A percentile compares a stretch with the other conserved stretches of the same genome.
Evolutionary conservation across 1,140 invertebrate species (phyloP).

Genomic region (Bombus confusus): DNA sequence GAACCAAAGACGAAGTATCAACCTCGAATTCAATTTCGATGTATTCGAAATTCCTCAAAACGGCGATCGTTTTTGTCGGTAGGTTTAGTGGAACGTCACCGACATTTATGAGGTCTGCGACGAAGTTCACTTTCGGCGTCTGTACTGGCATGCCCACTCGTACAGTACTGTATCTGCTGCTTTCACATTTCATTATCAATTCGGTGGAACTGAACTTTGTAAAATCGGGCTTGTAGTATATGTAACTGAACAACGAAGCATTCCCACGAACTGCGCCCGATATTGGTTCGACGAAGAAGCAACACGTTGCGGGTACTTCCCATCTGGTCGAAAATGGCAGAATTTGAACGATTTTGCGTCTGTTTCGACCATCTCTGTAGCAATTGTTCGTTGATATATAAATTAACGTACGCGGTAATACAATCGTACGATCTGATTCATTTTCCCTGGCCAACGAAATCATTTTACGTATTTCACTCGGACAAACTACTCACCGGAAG

Average conservation of each 20-base stretch:
- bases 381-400: too few relatives aligned
- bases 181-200: conserved; percentile 48
- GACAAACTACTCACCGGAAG: conserved; percentile 39
- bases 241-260: conserved; percentile 41
- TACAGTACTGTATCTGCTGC: conserved; percentile 29
- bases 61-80: conserved; percentile 33
- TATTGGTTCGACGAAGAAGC: conserved; percentile 63
- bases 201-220: conserved; percentile 25
- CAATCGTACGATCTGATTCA: too few relatives aligned
- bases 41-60: conserved; percentile 59
- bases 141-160: conserved; percentile 12
- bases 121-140: conserved; percentile 44
- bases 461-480: not conserved
- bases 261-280: conserved; percentile 57
- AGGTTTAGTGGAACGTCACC: conserved; percentile 65
- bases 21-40: conserved; percentile 56
- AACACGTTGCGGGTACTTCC: conserved; percentile 48
- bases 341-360: too few relatives aligned
- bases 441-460: too few relatives aligned
- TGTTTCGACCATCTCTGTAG: too few relatives aligned
- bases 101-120: conserved; percentile 37
- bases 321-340: conserved; percentile 46
- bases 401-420: too few relatives aligned
- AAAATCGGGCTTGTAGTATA: conserved; percentile 47
- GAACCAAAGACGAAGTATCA: conserved; percentile 40